Evolutionary conservation across 2,888 invertebrate genomes (phyloP), one percentile per base, ranked within the genome.

Genomic region (Drosophila silvestris): DNA sequence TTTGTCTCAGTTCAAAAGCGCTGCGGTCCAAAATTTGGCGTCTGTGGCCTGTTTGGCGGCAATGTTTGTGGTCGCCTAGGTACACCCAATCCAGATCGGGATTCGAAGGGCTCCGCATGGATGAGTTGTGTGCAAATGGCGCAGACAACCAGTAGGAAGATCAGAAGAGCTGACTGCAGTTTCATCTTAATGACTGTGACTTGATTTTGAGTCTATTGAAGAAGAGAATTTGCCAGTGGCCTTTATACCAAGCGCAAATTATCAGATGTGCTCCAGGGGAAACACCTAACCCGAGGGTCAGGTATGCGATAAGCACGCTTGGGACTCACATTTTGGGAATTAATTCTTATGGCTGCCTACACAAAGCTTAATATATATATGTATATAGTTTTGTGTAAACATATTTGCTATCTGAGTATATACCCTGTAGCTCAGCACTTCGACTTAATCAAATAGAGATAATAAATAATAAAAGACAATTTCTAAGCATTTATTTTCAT

Each of bases 141-240:
- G 35, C 74, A 80, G 32, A 77, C 53, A 28, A 69, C 52, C 50
- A 85, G 19, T 26, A 85, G 14, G 22, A 60, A 14, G 26, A 67
- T 53, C 35, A 76, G 39, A n/a, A 81, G 37, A 0, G 70, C 26
- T 28, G 74, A 56, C 0, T 74, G 56, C 7, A 83, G 33, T 47
- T 85, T 70, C 85, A 88, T 85, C 50, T 80, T 87, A n/a, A 6
- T 22, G 6, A 26, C 19, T 58, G 0, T 3, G 33, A 47, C n/a
- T 44, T 32, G 12, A 51, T 47, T 77, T 32, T 41, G n/a, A 3
- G 1, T 32, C 0, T 52, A 22, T 19, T 39, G 1, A 28, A 32
- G 3, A 6, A 26, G 1, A 1, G n/a, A 16, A 30, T n/a, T 16
- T 26, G 22, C 0, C 22, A 37, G 10, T 47, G 3, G 30, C 50